phyloP scores from a whole-genome alignment of 1,140 invertebrate genomes.

The Temnothorax curvispinosus region DNA sequence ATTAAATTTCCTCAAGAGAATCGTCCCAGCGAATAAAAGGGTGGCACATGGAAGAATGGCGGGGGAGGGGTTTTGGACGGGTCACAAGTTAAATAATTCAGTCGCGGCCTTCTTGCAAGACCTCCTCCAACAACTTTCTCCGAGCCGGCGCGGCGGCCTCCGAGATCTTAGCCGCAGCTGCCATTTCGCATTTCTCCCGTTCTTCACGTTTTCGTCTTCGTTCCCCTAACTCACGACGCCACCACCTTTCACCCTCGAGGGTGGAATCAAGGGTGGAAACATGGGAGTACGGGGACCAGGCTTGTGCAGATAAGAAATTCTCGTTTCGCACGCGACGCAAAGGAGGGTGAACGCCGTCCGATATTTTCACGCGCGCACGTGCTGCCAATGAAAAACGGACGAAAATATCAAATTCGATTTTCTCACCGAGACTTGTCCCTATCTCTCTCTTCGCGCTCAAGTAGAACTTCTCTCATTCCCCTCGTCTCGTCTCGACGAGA shows the following conservation, averaged over 20 bases:
- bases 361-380: conserved; percentile 74
- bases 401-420: conserved; percentile 79
- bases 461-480: not conserved
- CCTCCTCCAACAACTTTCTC: conserved; percentile 64
- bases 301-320: conserved; percentile 68
- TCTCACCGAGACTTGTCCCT: conserved; percentile 37
- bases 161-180: conserved; percentile 50
- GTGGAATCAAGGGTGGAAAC: conserved; percentile 38
- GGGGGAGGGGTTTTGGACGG: conserved; percentile 45
- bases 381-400: conserved; percentile 75
- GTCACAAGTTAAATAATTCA: conserved; percentile 78
- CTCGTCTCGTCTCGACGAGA: conserved; percentile 20
- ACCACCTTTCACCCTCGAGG: conserved; percentile 43
- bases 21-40: conserved; percentile 48
- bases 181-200: conserved; percentile 70
- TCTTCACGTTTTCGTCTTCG: conserved; percentile 52
- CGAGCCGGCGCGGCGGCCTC: conserved; percentile 16
- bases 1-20: conserved; percentile 77
- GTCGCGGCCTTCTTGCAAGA: conserved; percentile 61
- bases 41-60: conserved; percentile 22
- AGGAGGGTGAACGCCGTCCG: conserved; percentile 15
- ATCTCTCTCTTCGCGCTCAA: not conserved
- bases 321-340: conserved; percentile 52
- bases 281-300: not conserved
- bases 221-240: not conserved